These are phyloP conservation scores for Goniozus legneri DNA, from an alignment of 1,140 invertebrate genomes.

Conservation along the genomic window DNA sequence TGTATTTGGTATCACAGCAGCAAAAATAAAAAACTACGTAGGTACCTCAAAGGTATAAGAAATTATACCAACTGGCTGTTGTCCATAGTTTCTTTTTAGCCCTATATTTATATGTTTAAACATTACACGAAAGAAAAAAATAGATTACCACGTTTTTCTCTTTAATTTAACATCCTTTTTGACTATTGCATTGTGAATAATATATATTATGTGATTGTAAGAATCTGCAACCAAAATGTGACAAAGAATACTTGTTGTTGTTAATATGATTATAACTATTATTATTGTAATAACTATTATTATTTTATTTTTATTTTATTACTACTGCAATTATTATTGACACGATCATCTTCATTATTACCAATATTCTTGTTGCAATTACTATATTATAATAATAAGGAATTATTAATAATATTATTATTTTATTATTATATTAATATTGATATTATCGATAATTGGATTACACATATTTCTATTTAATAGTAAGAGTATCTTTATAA, in stretches of 20 bases:
- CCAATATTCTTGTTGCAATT: conserved; percentile 37
- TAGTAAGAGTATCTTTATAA: conserved; percentile 47
- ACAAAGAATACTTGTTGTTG: conserved; percentile 54
- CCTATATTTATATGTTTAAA: conserved; percentile 54
- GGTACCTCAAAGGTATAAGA: conserved; percentile 56
- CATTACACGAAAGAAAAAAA: conserved; percentile 38
- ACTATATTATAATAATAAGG: conserved; percentile 35
- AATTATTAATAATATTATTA: conserved; percentile 21
- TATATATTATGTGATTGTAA: conserved; percentile 53
- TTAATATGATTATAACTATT: conserved; percentile 54
- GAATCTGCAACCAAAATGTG: conserved; percentile 55
- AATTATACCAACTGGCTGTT: conserved; percentile 56
- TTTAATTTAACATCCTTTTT: conserved; percentile 50
- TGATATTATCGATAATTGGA: conserved; percentile 40
- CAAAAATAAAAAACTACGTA: conserved; percentile 55
- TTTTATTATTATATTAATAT: conserved; percentile 31
- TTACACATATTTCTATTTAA: conserved; percentile 50
- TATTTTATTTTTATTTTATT: conserved; percentile 38
- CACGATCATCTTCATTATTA: conserved; percentile 25
- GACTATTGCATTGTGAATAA: conserved; percentile 50
- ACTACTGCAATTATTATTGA: conserved; percentile 25
- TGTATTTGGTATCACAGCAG: conserved; percentile 47
- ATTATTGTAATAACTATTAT: conserved; percentile 41
- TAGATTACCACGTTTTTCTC: conserved; percentile 46
- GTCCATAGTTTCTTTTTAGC: conserved; percentile 54